Conservation (phyloP, 2,888 invertebrate species). For the Eupithecia subumbrata region DNA sequence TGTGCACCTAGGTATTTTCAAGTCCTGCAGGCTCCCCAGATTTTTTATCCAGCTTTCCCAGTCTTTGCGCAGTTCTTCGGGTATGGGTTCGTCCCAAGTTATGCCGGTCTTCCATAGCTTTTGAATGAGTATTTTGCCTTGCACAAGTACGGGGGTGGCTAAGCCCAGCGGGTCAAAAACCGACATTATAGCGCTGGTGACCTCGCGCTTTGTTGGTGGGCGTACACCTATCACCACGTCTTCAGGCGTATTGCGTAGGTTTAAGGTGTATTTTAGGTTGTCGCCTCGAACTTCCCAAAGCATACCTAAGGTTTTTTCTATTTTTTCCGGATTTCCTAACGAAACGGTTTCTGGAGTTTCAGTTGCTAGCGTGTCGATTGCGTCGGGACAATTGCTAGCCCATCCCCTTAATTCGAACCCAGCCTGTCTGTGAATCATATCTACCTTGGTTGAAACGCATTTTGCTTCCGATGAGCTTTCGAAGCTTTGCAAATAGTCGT, state of each 20-base stretch:
- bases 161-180: not conserved
- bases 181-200: not conserved
- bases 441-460: not conserved
- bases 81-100: not conserved
- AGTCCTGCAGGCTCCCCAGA: not conserved
- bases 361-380: not conserved
- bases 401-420: not conserved
- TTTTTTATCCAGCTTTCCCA: not conserved
- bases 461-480: not conserved
- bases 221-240: not conserved
- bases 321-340: not conserved
- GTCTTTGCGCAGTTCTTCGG: not conserved
- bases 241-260: not conserved
- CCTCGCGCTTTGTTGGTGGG: not conserved
- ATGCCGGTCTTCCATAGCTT: not conserved
- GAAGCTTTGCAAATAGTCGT: conserved; percentile 25
- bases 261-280: not conserved
- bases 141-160: not conserved
- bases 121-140: not conserved
- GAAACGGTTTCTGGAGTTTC: not conserved
- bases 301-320: not conserved
- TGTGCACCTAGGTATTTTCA: not conserved
- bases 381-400: not conserved
- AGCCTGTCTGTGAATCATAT: not conserved
- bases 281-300: not conserved